Conservation (phyloP, 2,113 vertebrate species). For the Nothocercus nigrocapillus region DNA sequence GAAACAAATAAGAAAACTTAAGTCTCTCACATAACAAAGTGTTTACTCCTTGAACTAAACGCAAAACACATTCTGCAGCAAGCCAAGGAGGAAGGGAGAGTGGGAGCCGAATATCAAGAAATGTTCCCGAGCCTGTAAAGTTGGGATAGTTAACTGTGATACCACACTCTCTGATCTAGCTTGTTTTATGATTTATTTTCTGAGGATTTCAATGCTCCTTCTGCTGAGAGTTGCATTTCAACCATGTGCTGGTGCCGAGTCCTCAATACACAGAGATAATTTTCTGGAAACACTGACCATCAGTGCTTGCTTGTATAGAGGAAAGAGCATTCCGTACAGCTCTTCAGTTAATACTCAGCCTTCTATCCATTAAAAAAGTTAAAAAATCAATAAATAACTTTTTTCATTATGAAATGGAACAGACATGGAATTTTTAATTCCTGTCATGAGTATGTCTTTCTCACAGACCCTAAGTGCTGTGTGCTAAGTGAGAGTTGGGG, state of each 20-base stretch:
- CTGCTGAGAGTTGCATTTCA: not conserved
- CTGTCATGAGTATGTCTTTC: not conserved
- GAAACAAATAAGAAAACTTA: not conserved
- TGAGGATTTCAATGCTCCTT: not conserved
- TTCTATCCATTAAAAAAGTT: not conserved
- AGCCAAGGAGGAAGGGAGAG: not conserved
- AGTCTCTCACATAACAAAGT: not conserved
- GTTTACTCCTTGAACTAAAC: not conserved
- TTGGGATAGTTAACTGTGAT: not conserved
- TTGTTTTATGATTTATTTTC: not conserved
- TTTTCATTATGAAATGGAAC: not conserved
- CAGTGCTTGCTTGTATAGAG: not conserved
- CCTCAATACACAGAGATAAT: not conserved
- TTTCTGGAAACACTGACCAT: not conserved
- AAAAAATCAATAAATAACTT: not conserved
- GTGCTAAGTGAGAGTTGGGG: not conserved
- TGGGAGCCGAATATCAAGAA: not conserved
- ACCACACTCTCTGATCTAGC: fast-evolving
- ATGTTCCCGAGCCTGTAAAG: not conserved
- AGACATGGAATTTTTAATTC: not conserved
- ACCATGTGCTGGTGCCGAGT: fast-evolving
- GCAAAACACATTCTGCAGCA: not conserved
- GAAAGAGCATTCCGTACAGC: not conserved
- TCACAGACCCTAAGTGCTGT: not conserved
- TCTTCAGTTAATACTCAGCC: not conserved